Evolutionary conservation across 2,797 vertebrate species (phyloP).

Genomic region (Falco concolor): DNA sequence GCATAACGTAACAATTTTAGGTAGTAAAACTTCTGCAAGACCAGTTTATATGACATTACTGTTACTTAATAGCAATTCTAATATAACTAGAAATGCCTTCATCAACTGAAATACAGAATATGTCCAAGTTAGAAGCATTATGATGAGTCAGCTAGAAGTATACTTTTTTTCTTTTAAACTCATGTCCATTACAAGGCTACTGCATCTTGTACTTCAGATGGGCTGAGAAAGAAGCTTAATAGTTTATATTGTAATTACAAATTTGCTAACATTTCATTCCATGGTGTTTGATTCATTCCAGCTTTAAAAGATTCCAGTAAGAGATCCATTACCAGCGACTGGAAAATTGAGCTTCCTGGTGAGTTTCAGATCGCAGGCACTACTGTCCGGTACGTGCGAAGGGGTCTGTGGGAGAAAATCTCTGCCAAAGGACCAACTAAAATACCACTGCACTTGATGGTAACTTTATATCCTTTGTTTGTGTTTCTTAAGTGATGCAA

Average conservation of each 20-base stretch:
- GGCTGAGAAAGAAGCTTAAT: not conserved
- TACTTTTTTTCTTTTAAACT: not conserved
- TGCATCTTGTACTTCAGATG: not conserved
- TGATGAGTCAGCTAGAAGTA: not conserved
- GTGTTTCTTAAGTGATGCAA: conserved; percentile 34
- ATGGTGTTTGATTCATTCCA: conserved; percentile 63
- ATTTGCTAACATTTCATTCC: not conserved
- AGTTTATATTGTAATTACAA: not conserved
- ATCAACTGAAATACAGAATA: not conserved
- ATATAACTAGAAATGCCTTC: not conserved
- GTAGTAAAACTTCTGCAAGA: not conserved
- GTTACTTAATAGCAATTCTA: not conserved
- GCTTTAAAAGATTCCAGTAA: conserved; percentile 92
- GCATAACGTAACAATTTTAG: not conserved
- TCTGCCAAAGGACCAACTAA: conserved; percentile 96
- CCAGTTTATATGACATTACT: not conserved
- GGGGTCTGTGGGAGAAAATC: conserved; percentile 98
- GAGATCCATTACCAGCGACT: conserved; percentile 95
- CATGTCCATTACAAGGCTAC: not conserved
- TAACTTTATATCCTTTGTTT: conserved; percentile 72
- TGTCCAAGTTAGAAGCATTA: not conserved
- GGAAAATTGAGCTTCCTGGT: conserved; percentile 98
- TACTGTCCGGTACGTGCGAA: conserved; percentile 90
- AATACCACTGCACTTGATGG: conserved; percentile 91
- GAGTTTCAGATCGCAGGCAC: conserved; percentile 97